Base-by-base conservation (phyloP, 2,797 vertebrate species). In the Monodelphis domestica region DNA sequence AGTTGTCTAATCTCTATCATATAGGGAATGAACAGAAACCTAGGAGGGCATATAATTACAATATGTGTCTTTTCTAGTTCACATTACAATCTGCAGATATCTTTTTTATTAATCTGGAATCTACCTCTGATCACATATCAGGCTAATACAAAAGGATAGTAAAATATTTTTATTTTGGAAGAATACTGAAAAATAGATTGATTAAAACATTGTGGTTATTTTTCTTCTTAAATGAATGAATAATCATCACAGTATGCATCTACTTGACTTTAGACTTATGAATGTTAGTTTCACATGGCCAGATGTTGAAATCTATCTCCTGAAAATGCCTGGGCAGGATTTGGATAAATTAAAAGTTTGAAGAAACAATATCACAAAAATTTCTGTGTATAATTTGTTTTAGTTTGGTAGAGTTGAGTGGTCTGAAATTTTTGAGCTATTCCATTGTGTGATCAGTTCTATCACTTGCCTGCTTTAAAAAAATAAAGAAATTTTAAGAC, bases 101-200 rank as follows among this genome's bases (percentile, higher is more conserved):
- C 0, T 57, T 87, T n/a, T 92, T 92, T 88, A 78, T 55, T 91
- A 90, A 93, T 90, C 57, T 93, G 93, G 84, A 95, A 88, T 90
- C 91, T 95, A 90, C 95, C 95, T 97, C 95, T 94, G 78, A 70
- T 93, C 54, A 92, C 12, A 12, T 91, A 90, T 38, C 53, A 89
- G 54, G 84, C 45, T 90, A 78, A n/a, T 52, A 84, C 21, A 26
- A 9, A 50, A 84, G 24, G 33, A 91, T 52, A n/a, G 90, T 84
- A 94, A 87, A 63, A 5, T 51, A 50, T n/a, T 92, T 91, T 87
- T 56, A 91, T 95, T 91, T 90, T 84, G 12, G 1, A 63, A 92
- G 89, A 91, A 4, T 90, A 50, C 7, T 89, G 88, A 96, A 57
- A 93, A 84, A 59, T 29, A 87, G 2, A n/a, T 87, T 52, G 54